Percentiles rank a stretch among this genome's conserved stretches.
These are phyloP conservation scores for Rhynchotus rufescens DNA, from an alignment of 2,797 vertebrate genomes.

Conservation along the genomic window DNA sequence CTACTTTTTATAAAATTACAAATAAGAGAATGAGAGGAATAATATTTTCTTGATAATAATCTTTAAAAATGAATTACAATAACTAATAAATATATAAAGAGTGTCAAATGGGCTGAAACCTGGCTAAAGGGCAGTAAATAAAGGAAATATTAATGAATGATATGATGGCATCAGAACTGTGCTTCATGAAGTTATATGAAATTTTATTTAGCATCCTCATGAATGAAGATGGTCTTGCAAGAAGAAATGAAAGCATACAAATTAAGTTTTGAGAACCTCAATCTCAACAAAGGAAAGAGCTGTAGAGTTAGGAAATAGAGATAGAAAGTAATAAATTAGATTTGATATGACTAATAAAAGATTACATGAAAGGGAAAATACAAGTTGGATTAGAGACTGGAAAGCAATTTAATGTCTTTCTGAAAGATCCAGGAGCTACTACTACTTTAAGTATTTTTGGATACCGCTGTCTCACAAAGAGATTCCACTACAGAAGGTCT, in stretches of 20 bases:
- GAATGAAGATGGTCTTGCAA: neutral
- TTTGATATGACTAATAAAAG: neutral
- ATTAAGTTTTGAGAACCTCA: neutral
- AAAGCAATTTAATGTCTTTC: neutral
- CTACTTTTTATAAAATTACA: neutral
- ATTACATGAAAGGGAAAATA: neutral
- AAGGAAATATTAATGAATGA: neutral
- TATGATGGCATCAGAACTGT: neutral
- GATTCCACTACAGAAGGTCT: neutral
- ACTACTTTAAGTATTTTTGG: neutral
- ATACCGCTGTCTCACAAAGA: neutral
- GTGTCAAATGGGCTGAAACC: neutral
- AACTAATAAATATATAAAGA: neutral
- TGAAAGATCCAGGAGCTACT: neutral
- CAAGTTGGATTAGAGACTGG: neutral
- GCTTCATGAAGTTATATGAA: neutral
- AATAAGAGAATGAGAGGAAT: neutral
- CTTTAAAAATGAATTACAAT: neutral
- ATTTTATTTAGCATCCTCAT: neutral
- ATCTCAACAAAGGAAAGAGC: neutral
- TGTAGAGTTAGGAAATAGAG: neutral
- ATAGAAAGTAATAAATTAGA: neutral
- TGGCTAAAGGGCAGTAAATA: neutral
- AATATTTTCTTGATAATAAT: neutral
- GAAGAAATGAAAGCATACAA: neutral